phyloP scores from a whole-genome alignment of 2,113 vertebrate genomes.

The Xiphophorus hellerii region DNA sequence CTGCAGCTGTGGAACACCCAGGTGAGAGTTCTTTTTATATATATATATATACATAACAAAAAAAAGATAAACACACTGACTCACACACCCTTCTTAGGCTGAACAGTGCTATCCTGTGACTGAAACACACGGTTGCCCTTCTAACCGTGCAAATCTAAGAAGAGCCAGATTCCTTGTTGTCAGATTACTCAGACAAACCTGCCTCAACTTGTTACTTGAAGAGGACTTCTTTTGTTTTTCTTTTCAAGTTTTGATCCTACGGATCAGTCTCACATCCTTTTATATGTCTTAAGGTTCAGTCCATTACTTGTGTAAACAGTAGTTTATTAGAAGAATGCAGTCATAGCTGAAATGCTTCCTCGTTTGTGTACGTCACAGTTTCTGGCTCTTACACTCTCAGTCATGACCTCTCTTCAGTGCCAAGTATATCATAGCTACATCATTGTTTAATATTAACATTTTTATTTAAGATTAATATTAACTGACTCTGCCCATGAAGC shows the following conservation, averaged over 20 bases:
- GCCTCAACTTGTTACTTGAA: constrained; percentile 44
- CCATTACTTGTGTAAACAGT: not conserved
- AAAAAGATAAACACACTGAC: constrained; percentile 13
- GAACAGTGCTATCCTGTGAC: not conserved
- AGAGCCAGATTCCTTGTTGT: constrained; percentile 15
- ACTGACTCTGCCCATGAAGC: not conserved
- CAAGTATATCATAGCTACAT: not conserved
- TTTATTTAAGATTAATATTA: not conserved
- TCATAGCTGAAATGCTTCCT: constrained; percentile 21
- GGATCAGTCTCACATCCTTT: constrained; percentile 9
- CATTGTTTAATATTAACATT: not conserved
- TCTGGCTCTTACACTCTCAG: not conserved
- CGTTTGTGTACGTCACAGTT: constrained; percentile 1
- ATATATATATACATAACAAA: not conserved
- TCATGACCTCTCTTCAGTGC: not conserved
- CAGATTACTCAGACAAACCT: constrained; percentile 26
- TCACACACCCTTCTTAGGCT: not conserved
- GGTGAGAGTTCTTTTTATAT: constrained; percentile 61
- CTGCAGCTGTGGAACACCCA: constrained; percentile 88
- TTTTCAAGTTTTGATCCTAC: not conserved
- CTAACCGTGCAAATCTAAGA: constrained; percentile 14
- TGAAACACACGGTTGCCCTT: constrained; percentile 9
- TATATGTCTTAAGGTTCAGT: not conserved
- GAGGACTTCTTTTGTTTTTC: not conserved
- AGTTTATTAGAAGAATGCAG: not conserved